Conservation (phyloP, 2,888 invertebrate genomes). For the Allacma fusca region DNA sequence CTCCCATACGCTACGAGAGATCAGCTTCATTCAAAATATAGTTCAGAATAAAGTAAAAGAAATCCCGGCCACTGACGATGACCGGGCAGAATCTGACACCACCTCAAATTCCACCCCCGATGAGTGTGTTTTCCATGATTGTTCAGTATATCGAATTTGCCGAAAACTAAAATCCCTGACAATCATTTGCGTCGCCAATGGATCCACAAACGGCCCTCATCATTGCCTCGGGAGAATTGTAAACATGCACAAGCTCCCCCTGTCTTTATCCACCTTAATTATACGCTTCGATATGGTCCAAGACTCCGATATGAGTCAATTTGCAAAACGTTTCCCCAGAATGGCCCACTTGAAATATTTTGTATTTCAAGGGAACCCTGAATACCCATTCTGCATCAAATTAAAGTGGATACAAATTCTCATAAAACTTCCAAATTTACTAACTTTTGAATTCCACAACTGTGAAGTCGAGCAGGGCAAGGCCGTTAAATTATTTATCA, state of each 20-base stretch:
- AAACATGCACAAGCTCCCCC: background rate
- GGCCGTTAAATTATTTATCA: constrained; percentile 10
- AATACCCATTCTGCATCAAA: background rate
- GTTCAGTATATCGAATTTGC: background rate
- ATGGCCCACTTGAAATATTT: constrained; percentile 15
- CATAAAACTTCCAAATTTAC: background rate
- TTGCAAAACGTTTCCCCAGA: background rate
- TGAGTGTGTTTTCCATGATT: background rate
- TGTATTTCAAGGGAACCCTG: constrained; percentile 27
- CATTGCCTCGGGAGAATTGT: background rate
- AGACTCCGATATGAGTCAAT: background rate
- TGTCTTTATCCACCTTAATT: constrained; percentile 4
- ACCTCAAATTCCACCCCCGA: background rate
- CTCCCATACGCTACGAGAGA: background rate
- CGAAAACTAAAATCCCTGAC: background rate
- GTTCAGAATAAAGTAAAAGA: background rate
- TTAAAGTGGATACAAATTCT: constrained; percentile 3
- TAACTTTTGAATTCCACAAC: constrained; percentile 28
- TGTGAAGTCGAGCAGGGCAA: constrained; percentile 19
- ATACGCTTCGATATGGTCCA: constrained; percentile 8
- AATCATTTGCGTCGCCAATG: background rate
- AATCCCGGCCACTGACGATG: background rate
- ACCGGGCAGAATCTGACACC: background rate
- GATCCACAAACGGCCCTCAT: background rate
- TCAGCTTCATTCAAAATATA: background rate